Evolutionary conservation across 2,888 invertebrate species (phyloP).

Genomic region (Dione vanillae): DNA sequence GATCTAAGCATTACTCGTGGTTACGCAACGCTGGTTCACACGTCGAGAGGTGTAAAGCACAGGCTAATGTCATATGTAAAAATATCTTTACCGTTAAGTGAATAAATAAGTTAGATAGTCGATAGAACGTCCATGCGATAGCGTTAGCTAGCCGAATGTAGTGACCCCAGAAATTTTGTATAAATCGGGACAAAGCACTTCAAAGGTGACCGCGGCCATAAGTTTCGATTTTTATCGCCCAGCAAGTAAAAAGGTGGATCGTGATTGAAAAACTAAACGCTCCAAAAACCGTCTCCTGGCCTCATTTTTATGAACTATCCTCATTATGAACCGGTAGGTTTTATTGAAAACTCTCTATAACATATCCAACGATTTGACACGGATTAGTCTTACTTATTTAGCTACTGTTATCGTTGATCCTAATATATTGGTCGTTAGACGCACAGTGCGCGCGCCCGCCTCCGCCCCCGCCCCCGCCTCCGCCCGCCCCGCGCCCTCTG

Average conservation of each 20-base stretch:
- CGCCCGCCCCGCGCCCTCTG: conserved; percentile 16
- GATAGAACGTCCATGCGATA: conserved; percentile 17
- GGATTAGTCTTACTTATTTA: conserved; percentile 74
- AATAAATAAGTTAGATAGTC: conserved; percentile 42
- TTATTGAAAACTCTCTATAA: conserved; percentile 72
- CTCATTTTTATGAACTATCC: conserved; percentile 50
- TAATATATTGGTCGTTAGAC: conserved; percentile 70
- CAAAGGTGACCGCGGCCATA: conserved; percentile 79
- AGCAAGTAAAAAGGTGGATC: conserved; percentile 69
- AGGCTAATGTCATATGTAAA: conserved; percentile 41
- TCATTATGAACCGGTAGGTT: conserved; percentile 58
- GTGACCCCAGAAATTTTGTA: conserved; percentile 55
- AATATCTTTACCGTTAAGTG: conserved; percentile 40
- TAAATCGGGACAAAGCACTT: conserved; percentile 66
- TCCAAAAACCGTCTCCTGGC: conserved; percentile 65
- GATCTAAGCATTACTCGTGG: conserved; percentile 9
- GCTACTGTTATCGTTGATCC: conserved; percentile 77
- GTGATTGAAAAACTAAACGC: conserved; percentile 77
- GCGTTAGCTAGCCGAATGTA: conserved; percentile 14
- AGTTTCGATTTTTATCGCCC: conserved; percentile 78
- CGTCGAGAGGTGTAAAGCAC: conserved; percentile 36
- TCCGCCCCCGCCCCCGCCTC: background rate
- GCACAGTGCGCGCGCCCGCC: conserved; percentile 22
- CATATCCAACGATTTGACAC: conserved; percentile 73
- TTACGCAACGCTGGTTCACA: conserved; percentile 26